Percentiles rank a stretch among this genome's conserved stretches.
Conservation (phyloP, 1,140 invertebrate genomes). For the Cyclina sinensis region DNA sequence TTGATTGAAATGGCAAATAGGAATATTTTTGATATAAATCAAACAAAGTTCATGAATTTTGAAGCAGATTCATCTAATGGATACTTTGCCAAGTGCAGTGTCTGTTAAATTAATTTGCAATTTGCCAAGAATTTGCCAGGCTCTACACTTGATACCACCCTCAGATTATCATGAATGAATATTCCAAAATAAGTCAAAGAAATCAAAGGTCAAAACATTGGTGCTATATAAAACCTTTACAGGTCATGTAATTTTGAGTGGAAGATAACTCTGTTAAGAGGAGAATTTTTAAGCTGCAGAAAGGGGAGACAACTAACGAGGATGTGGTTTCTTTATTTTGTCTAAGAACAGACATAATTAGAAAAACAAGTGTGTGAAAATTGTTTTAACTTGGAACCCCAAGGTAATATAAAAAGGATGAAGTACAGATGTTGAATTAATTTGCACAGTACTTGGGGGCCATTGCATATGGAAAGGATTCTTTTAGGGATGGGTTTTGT, state of each 20-base stretch:
- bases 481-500: neutral
- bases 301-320: neutral
- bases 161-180: too few relatives aligned
- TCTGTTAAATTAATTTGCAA: neutral
- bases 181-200: too few relatives aligned
- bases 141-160: too few relatives aligned
- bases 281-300: too few relatives aligned
- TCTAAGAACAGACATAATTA: neutral
- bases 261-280: too few relatives aligned
- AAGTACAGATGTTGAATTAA: conserved; percentile 1
- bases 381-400: conserved; percentile 5
- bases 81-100: neutral
- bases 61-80: neutral
- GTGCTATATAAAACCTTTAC: too few relatives aligned
- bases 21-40: conserved; percentile 21
- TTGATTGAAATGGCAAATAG: neutral
- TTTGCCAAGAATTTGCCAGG: neutral
- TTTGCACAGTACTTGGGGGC: neutral
- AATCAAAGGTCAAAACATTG: too few relatives aligned
- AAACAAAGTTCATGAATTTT: conserved; percentile 1
- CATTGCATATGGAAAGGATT: conserved; percentile 7
- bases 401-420: neutral
- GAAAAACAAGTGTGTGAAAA: conserved; percentile 16
- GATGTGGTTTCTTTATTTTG: neutral
- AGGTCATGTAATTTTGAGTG: too few relatives aligned